Conservation (phyloP, 2,888 invertebrate genomes). For the Itoplectis maculator region DNA sequence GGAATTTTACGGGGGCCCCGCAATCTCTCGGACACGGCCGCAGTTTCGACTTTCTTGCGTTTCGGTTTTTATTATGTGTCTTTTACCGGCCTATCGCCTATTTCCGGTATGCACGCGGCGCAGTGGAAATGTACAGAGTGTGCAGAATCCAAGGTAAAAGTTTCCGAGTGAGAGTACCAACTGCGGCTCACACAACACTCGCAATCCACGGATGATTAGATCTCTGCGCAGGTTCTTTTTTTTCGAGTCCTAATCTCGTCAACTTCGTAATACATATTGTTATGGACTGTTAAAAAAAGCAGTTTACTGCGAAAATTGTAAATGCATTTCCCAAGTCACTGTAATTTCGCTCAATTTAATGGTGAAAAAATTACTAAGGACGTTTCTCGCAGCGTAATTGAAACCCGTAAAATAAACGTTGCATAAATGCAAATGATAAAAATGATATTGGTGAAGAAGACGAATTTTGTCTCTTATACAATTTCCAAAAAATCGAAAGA, state of each 20-base stretch:
- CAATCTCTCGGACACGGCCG: conserved; percentile 36
- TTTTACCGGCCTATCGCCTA: conserved; percentile 58
- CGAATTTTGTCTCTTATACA: no score
- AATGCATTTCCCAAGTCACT: neutral
- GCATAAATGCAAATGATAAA: no score
- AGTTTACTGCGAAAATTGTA: neutral
- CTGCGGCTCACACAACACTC: conserved; percentile 6
- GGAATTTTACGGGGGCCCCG: conserved; percentile 61
- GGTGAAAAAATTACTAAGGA: no score
- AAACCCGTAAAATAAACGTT: no score
- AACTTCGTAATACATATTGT: conserved; percentile 1
- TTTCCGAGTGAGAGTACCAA: conserved; percentile 60
- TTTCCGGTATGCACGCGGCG: conserved; percentile 52
- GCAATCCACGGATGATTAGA: conserved; percentile 57
- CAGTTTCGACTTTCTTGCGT: conserved; percentile 65
- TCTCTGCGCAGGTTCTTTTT: conserved; percentile 26
- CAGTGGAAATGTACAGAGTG: neutral
- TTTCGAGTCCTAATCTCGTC: conserved; percentile 12
- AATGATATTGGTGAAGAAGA: no score
- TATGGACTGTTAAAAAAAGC: neutral
- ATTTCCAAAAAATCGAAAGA: neutral
- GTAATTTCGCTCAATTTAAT: no score
- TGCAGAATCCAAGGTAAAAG: conserved; percentile 55
- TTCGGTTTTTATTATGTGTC: conserved; percentile 61
- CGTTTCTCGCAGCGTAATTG: no score